These are phyloP conservation scores for Drosophila mimetica DNA, from an alignment of 2,888 invertebrate species.

Conservation along the genomic window DNA sequence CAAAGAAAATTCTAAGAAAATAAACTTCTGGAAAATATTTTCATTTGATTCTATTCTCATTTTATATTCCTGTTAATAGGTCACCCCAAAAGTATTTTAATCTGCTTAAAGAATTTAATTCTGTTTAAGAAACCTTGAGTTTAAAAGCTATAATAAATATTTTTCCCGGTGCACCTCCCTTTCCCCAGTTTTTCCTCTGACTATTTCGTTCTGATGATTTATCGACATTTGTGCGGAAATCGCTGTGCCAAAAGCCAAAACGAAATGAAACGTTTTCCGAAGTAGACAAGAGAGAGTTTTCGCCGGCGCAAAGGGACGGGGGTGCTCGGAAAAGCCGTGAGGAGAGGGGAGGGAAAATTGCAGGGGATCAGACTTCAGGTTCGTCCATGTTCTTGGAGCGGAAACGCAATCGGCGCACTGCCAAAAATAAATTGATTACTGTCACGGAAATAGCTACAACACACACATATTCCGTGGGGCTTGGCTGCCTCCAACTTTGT, in stretches of 20 bases:
- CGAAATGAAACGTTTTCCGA: slow-evolving; percentile 56
- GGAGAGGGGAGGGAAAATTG: slow-evolving; percentile 45
- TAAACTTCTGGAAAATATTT: too few relatives aligned
- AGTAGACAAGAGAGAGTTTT: slow-evolving; percentile 34
- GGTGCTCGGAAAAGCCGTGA: slow-evolving; percentile 3
- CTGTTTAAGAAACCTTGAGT: neutral
- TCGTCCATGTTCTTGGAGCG: slow-evolving; percentile 55
- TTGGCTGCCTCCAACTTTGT: slow-evolving; percentile 56
- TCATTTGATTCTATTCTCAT: too few relatives aligned
- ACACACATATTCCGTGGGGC: slow-evolving; percentile 26
- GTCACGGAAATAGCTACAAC: slow-evolving; percentile 83
- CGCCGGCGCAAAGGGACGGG: neutral
- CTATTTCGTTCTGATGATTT: slow-evolving; percentile 63
- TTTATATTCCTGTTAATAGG: too few relatives aligned
- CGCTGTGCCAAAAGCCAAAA: slow-evolving; percentile 68
- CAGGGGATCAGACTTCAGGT: slow-evolving; percentile 42
- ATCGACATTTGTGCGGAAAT: slow-evolving; percentile 77
- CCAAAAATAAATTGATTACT: slow-evolving; percentile 84
- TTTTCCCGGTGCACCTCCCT: neutral
- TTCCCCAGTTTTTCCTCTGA: slow-evolving; percentile 16
- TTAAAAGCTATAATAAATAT: neutral
- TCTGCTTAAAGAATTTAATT: neutral
- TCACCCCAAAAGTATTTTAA: neutral
- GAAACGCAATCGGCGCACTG: slow-evolving; percentile 80
- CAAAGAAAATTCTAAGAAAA: too few relatives aligned